Evolutionary conservation across 2,888 invertebrate species (phyloP).

Genomic region (Elegia similella): DNA sequence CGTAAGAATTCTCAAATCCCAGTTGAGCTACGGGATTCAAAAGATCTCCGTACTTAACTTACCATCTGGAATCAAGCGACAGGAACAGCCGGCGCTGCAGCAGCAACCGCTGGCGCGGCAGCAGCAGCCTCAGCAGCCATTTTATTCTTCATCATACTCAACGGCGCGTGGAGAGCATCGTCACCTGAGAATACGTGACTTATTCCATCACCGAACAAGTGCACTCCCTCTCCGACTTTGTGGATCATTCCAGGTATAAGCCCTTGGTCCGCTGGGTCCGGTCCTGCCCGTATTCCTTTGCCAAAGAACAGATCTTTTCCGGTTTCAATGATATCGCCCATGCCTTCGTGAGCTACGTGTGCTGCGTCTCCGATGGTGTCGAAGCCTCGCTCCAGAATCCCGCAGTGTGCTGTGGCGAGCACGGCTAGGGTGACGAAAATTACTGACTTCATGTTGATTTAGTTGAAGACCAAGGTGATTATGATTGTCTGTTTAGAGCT

Average conservation of each 20-base stretch:
- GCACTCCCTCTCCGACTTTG: neutral
- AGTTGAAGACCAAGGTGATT: neutral
- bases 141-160: constrained; percentile 5
- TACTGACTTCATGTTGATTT: constrained; percentile 1
- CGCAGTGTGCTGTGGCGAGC: neutral
- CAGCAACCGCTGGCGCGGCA: neutral
- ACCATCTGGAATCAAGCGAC: neutral
- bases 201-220: neutral
- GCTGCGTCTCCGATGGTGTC: neutral
- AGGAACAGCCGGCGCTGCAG: neutral
- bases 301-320: constrained; percentile 2
- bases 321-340: neutral
- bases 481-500: neutral
- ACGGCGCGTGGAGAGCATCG: neutral
- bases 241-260: neutral
- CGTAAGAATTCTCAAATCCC: too few relatives aligned
- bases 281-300: constrained; percentile 1
- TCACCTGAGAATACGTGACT: constrained; percentile 2
- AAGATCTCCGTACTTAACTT: too few relatives aligned
- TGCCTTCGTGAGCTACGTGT: neutral
- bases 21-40: too few relatives aligned
- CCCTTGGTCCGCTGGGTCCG: neutral
- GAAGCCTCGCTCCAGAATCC: neutral
- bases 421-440: neutral
- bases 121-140: neutral